Conservation (phyloP, 1,140 invertebrate species). For the Drosophila setifemur region DNA sequence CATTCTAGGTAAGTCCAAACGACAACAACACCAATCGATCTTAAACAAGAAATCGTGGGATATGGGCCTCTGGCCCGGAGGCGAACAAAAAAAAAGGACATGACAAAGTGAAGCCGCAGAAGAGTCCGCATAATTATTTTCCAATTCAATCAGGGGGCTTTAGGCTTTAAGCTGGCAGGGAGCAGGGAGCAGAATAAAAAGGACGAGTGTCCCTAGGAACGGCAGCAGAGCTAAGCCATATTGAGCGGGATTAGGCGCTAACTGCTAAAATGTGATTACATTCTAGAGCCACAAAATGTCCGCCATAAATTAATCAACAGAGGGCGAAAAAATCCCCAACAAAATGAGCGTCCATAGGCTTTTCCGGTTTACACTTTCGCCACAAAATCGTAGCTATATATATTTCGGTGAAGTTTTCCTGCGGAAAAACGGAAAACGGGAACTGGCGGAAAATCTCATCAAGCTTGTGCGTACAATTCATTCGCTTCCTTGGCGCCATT, state of each 20-base stretch:
- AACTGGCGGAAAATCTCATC: slow-evolving; percentile 8
- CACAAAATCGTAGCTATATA: neutral
- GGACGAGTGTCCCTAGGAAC: slow-evolving; percentile 16
- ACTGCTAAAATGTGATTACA: slow-evolving; percentile 68
- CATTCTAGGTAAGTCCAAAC: slow-evolving; percentile 56
- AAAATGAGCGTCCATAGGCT: slow-evolving; percentile 4
- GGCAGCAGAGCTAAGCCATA: slow-evolving; percentile 52
- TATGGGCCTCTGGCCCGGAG: too few relatives aligned
- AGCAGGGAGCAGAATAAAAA: neutral
- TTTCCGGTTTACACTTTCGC: slow-evolving; percentile 16
- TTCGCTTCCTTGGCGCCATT: slow-evolving; percentile 19
- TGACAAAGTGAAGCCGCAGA: slow-evolving; percentile 29
- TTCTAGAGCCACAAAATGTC: slow-evolving; percentile 44
- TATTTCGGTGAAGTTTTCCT: neutral
- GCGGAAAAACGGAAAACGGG: neutral
- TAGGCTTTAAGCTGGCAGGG: slow-evolving; percentile 19
- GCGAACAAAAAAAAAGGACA: neutral
- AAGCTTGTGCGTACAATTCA: slow-evolving; percentile 10
- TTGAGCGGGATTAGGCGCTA: slow-evolving; percentile 75
- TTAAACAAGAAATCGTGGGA: slow-evolving; percentile 1
- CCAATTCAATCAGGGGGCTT: slow-evolving; percentile 67
- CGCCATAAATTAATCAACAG: slow-evolving; percentile 73
- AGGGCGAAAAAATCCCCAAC: slow-evolving; percentile 18
- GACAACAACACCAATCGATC: slow-evolving; percentile 26
- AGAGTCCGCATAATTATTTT: slow-evolving; percentile 69